Evolutionary conservation across 1,140 invertebrate species (phyloP).

Genomic region (Drosophila parvula): DNA sequence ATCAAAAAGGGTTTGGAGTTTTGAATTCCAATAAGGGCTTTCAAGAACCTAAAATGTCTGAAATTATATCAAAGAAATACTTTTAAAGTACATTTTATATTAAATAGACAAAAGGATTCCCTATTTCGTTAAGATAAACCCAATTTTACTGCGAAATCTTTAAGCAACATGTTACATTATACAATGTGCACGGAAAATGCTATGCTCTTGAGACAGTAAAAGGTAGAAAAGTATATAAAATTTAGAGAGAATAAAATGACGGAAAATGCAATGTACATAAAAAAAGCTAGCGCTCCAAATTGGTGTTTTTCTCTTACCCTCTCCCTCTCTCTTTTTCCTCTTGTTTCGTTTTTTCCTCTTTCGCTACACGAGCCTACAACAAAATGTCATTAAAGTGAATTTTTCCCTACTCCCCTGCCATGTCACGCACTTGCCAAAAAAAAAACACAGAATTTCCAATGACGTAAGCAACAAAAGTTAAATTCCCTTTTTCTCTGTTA

Average conservation of each 20-base stretch:
- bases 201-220: background rate
- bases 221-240: background rate
- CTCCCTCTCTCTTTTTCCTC: background rate
- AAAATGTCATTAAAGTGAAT: conserved; percentile 54
- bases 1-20: too few relatives aligned
- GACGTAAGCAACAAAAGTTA: conserved; percentile 62
- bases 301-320: background rate
- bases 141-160: background rate
- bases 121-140: background rate
- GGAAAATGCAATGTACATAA: conserved; percentile 16
- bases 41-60: too few relatives aligned
- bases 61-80: too few relatives aligned
- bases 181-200: background rate
- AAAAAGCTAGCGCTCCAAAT: conserved; percentile 1
- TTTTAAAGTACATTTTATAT: background rate
- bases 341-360: background rate
- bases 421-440: conserved; percentile 50
- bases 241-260: background rate
- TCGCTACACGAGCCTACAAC: conserved; percentile 16
- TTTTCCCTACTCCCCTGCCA: conserved; percentile 4
- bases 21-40: too few relatives aligned
- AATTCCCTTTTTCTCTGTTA: conserved; percentile 30
- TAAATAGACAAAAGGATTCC: background rate
- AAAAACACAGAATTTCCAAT: conserved; percentile 53
- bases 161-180: background rate